These are phyloP conservation scores for Condylostylus longicornis DNA, from an alignment of 1,140 invertebrate genomes.

Conservation along the genomic window DNA sequence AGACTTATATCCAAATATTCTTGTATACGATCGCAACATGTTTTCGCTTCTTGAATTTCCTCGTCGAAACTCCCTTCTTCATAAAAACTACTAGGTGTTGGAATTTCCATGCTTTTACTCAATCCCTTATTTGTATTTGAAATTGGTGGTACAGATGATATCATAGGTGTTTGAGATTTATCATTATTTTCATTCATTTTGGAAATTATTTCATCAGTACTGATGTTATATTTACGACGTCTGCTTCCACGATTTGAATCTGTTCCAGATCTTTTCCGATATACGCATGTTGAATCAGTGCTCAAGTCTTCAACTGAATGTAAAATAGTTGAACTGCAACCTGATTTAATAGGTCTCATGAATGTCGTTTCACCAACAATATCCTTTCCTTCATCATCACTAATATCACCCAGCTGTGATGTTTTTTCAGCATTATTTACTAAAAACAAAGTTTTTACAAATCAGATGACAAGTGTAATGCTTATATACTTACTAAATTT, in stretches of 20 bases:
- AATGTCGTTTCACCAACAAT: constrained; percentile 38
- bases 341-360: constrained; percentile 41
- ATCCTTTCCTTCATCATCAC: constrained; percentile 40
- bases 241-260: constrained; percentile 30
- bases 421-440: background rate
- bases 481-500: constrained; percentile 15
- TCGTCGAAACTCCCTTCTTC: constrained; percentile 18
- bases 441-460: background rate
- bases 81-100: constrained; percentile 29
- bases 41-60: constrained; percentile 13
- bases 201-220: constrained; percentile 29
- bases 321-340: constrained; percentile 48
- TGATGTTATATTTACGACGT: constrained; percentile 23
- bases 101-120: constrained; percentile 32
- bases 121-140: constrained; percentile 19
- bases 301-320: constrained; percentile 58
- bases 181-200: constrained; percentile 27
- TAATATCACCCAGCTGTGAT: constrained; percentile 32
- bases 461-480: background rate
- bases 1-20: constrained; percentile 49
- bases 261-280: constrained; percentile 39
- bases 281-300: constrained; percentile 57
- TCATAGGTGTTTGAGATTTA: constrained; percentile 21
- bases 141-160: no score
- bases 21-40: constrained; percentile 31